phyloP scores from a whole-genome alignment of 2,888 invertebrate species.

The Prosopocoilus inquinatus region DNA sequence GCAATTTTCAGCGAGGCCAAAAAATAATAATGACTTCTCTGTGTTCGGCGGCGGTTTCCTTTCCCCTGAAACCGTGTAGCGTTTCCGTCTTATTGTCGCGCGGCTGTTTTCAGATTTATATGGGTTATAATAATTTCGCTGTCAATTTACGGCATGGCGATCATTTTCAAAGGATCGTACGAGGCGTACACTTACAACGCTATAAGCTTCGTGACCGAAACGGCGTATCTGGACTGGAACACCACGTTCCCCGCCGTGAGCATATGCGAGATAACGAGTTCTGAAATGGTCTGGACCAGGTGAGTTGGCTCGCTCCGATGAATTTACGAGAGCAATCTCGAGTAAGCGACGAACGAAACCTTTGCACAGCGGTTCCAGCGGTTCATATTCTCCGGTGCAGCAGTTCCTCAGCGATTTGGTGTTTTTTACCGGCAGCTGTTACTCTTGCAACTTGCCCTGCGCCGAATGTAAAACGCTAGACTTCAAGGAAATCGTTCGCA shows the following conservation, averaged over 20 bases:
- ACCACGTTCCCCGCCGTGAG: slow-evolving; percentile 63
- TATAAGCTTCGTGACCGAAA: slow-evolving; percentile 54
- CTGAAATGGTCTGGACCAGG: slow-evolving; percentile 42
- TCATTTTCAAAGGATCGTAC: slow-evolving; percentile 54
- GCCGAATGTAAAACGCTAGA: slow-evolving; percentile 42
- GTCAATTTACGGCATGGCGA: slow-evolving; percentile 50
- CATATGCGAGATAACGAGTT: slow-evolving; percentile 55
- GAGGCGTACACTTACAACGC: slow-evolving; percentile 54
- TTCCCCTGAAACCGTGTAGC: too few relatives aligned
- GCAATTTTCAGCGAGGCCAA: not conserved
- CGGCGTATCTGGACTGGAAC: slow-evolving; percentile 61
- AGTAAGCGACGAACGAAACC: slow-evolving; percentile 1
- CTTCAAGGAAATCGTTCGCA: slow-evolving; percentile 40
- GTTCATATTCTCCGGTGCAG: slow-evolving; percentile 30
- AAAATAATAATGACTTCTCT: not conserved
- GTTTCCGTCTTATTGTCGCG: not conserved
- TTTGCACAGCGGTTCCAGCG: not conserved
- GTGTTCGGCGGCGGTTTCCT: not conserved
- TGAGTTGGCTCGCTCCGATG: slow-evolving; percentile 16
- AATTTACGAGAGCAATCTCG: too few relatives aligned
- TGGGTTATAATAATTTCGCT: slow-evolving; percentile 55
- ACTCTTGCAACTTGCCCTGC: slow-evolving; percentile 49
- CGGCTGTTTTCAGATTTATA: slow-evolving; percentile 51
- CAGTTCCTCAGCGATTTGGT: slow-evolving; percentile 49
- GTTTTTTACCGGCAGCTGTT: slow-evolving; percentile 53